These are phyloP conservation scores for Periplaneta americana DNA, from an alignment of 1,140 invertebrate genomes.

Conservation along the genomic window DNA sequence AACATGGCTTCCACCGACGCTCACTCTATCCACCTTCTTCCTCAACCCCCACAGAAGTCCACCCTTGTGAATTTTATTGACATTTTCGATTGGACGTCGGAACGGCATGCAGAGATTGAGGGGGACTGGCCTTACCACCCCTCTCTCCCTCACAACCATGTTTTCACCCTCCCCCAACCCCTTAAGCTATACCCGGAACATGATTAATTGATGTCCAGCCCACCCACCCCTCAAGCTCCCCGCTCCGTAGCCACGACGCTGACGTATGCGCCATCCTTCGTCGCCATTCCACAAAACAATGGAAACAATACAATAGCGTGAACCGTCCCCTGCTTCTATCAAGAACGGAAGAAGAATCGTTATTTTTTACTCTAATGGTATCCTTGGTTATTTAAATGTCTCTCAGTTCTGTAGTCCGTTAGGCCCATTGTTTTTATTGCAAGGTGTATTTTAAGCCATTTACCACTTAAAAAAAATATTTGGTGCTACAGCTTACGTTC, in stretches of 20 bases:
- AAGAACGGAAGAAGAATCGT: background rate
- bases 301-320: background rate
- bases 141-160: background rate
- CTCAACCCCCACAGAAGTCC: background rate
- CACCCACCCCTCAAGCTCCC: background rate
- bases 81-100: slow-evolving; percentile 11
- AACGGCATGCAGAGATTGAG: slow-evolving; percentile 5
- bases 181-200: background rate
- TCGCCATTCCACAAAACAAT: background rate
- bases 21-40: background rate
- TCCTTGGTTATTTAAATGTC: background rate
- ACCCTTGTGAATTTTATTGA: slow-evolving; percentile 9
- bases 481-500: too few species aligned
- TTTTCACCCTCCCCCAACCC: background rate
- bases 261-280: background rate
- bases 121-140: background rate
- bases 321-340: background rate
- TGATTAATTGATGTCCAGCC: slow-evolving; percentile 14
- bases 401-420: too few species aligned
- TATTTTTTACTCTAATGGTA: background rate
- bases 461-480: too few species aligned
- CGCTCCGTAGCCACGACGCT: too few species aligned
- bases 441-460: too few species aligned
- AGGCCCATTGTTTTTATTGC: too few species aligned
- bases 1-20: slow-evolving; percentile 2